Conservation (phyloP, 2,797 vertebrate species). For the Melanotaenia parkinsoni region DNA sequence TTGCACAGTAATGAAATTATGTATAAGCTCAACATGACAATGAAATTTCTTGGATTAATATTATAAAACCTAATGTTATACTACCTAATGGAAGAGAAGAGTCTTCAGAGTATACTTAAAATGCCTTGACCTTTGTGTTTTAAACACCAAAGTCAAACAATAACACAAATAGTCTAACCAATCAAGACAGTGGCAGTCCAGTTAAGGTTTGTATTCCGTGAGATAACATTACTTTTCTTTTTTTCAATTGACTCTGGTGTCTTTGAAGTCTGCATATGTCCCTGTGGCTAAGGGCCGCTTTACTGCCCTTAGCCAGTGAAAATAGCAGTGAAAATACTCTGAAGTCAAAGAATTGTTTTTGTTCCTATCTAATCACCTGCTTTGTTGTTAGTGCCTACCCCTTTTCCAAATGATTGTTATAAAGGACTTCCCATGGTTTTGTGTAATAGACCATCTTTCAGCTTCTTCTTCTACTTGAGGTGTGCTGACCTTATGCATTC, state of each 20-base stretch:
- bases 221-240: neutral
- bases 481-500: neutral
- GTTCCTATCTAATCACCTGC: neutral
- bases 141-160: neutral
- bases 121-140: neutral
- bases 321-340: too few relatives aligned
- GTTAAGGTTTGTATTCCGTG: neutral
- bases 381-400: neutral
- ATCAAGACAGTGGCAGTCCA: neutral
- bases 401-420: neutral
- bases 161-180: neutral
- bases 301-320: too few relatives aligned
- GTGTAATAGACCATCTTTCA: conserved; percentile 2
- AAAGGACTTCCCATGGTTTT: neutral
- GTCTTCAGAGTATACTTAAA: neutral
- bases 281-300: too few relatives aligned
- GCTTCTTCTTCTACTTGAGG: neutral
- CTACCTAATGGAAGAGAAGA: too few relatives aligned
- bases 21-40: neutral
- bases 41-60: conserved; percentile 5
- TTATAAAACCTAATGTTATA: neutral
- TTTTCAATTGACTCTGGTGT: neutral
- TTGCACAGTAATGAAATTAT: neutral
- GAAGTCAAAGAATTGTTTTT: too few relatives aligned
- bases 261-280: neutral